phyloP scores from a whole-genome alignment of 2,797 vertebrate genomes.

The Pipistrellus nathusii region DNA sequence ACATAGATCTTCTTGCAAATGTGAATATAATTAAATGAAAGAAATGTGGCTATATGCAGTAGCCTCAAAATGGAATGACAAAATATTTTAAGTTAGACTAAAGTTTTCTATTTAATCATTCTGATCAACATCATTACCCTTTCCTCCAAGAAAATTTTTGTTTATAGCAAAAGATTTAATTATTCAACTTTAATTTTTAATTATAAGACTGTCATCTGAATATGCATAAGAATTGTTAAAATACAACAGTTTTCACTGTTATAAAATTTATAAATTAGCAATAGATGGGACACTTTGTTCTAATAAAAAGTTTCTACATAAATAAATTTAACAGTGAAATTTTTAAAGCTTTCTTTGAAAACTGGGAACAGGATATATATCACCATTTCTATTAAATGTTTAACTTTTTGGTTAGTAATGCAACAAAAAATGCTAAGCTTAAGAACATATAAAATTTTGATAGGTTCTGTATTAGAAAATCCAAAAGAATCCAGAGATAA shows the following conservation, averaged over 20 bases:
- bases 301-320: not conserved
- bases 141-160: slow-evolving; percentile 34
- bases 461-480: not conserved
- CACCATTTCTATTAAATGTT: not conserved
- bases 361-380: not conserved
- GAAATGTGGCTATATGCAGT: not conserved
- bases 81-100: not conserved
- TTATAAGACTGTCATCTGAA: not conserved
- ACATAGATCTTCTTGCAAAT: not conserved
- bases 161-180: slow-evolving; percentile 46
- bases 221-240: too few relatives aligned
- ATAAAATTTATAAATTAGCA: not conserved
- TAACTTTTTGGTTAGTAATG: not conserved
- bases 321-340: not conserved
- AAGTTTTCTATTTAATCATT: slow-evolving; percentile 44
- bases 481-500: not conserved
- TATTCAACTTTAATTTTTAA: slow-evolving; percentile 52
- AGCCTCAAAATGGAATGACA: not conserved
- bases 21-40: not conserved
- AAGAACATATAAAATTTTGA: not conserved
- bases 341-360: not conserved
- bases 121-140: slow-evolving; percentile 3
- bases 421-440: not conserved
- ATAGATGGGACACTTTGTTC: not conserved
- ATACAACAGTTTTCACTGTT: too few relatives aligned